Evolutionary conservation across 2,113 vertebrate species (phyloP).

Genomic region (Centropus unirufus): DNA sequence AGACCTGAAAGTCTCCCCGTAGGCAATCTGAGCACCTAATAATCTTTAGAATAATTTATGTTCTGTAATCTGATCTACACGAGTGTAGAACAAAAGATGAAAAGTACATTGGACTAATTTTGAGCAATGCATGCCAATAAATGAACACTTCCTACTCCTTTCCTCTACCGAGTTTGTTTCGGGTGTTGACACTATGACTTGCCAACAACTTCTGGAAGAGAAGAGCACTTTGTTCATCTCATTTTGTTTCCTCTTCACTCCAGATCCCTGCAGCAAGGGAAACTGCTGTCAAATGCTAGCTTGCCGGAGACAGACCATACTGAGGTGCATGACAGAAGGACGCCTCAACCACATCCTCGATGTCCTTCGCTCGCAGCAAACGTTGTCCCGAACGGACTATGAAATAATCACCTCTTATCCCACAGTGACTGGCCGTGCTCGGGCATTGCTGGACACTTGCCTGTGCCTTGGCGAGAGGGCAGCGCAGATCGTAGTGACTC

Average conservation of each 20-base stretch:
- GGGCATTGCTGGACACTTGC: constrained; percentile 75
- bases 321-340: constrained; percentile 79
- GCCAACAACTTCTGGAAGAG: not conserved
- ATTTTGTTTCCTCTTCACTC: not conserved
- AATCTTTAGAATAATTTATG: not conserved
- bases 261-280: constrained; percentile 17
- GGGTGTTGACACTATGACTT: not conserved
- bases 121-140: not conserved
- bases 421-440: constrained; percentile 63
- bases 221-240: not conserved
- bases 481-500: constrained; percentile 57
- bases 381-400: constrained; percentile 67
- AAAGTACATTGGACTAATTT: not conserved
- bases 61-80: not conserved
- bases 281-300: constrained; percentile 62
- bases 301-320: constrained; percentile 67
- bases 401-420: constrained; percentile 68
- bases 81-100: not conserved
- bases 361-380: constrained; percentile 61
- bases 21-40: not conserved
- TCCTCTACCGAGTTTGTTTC: not conserved
- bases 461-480: constrained; percentile 69
- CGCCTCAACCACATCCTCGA: constrained; percentile 78
- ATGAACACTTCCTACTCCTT: not conserved
- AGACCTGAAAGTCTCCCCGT: not conserved